phyloP scores from a whole-genome alignment of 2,888 invertebrate genomes.

The Eristalinus sepulchralis region DNA sequence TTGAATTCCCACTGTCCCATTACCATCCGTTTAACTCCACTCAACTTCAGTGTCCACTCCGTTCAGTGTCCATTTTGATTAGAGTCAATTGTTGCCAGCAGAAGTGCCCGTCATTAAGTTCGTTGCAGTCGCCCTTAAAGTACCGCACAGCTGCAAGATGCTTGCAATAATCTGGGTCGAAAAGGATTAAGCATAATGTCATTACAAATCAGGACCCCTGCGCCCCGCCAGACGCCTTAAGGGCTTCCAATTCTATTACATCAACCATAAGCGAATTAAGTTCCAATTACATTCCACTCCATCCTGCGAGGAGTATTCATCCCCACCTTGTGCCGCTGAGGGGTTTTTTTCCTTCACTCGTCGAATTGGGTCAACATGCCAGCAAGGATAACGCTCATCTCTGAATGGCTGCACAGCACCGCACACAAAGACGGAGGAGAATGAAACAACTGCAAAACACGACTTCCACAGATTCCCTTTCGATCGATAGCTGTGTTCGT shows the following conservation, averaged over 20 bases:
- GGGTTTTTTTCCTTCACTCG: background rate
- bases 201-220: constrained; percentile 43
- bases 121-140: constrained; percentile 18
- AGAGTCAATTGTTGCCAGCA: constrained; percentile 37
- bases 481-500: constrained; percentile 32
- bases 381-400: constrained; percentile 18
- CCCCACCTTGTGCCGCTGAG: background rate
- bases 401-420: background rate
- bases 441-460: background rate
- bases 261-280: constrained; percentile 35
- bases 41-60: background rate
- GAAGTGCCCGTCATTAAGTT: constrained; percentile 33
- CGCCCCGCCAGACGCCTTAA: background rate
- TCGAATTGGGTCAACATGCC: constrained; percentile 47
- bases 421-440: background rate
- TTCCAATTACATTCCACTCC: background rate
- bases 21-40: background rate
- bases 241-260: constrained; percentile 52
- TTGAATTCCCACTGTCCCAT: background rate
- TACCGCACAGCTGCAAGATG: background rate
- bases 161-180: constrained; percentile 40
- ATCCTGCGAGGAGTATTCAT: background rate
- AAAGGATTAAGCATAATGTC: constrained; percentile 48
- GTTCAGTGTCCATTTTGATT: constrained; percentile 37
- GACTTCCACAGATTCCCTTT: constrained; percentile 4